Evolutionary conservation across 2,888 invertebrate genomes (phyloP).

Genomic region (Eutolmus rufibarbis): DNA sequence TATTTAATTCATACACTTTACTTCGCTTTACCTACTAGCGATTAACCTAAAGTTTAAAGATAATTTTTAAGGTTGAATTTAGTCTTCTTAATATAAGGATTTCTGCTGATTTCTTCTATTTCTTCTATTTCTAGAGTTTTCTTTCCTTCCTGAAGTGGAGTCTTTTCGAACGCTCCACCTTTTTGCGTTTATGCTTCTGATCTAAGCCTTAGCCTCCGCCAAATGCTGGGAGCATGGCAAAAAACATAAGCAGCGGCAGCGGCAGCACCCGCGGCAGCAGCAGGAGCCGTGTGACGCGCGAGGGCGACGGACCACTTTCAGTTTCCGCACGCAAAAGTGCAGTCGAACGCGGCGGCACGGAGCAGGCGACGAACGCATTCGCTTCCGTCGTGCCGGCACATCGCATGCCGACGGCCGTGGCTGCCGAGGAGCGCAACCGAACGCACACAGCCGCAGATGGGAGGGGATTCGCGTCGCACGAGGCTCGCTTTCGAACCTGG

Average conservation of each 20-base stretch:
- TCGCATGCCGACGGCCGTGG: not conserved
- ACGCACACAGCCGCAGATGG: conserved; percentile 11
- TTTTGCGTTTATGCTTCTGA: too few relatives aligned
- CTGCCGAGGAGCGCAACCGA: not conserved
- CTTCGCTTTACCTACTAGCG: too few relatives aligned
- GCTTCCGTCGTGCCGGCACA: not conserved
- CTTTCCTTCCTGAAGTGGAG: too few relatives aligned
- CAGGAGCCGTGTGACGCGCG: not conserved
- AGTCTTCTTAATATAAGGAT: too few relatives aligned
- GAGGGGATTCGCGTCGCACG: conserved; percentile 6
- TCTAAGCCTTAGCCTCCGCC: too few relatives aligned
- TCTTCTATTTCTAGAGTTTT: too few relatives aligned
- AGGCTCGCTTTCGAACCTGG: not conserved
- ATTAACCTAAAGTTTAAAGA: too few relatives aligned
- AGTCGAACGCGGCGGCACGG: not conserved
- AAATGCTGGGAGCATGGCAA: not conserved
- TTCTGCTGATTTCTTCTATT: too few relatives aligned
- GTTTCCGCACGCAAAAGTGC: conserved; percentile 33
- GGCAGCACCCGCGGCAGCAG: not conserved
- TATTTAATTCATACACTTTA: too few relatives aligned
- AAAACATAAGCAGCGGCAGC: not conserved
- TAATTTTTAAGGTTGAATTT: too few relatives aligned
- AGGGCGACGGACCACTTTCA: conserved; percentile 19
- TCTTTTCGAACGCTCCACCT: too few relatives aligned
- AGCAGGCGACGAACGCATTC: not conserved